Base-by-base conservation (phyloP, 2,113 vertebrate genomes). In the Mastomys coucha region DNA sequence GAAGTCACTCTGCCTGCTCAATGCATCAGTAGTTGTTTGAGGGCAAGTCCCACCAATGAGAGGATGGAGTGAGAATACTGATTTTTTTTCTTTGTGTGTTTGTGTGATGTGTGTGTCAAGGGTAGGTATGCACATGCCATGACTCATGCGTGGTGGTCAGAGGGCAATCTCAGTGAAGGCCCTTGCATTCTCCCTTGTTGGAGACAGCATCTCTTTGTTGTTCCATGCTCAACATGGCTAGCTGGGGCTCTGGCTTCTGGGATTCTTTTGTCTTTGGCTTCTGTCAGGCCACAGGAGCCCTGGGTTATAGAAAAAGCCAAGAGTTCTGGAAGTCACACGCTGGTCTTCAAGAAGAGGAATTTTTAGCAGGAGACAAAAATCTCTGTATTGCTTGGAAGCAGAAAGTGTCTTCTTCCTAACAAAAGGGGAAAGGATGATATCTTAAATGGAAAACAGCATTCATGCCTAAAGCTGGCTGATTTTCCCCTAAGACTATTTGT, bases 351-450 rank as follows among this genome's bases (percentile, higher is more conserved):
- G 31, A 87, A 51, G 63, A 51, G 1, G 31, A 67, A 69, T 69
- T 69, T 87, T 69, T 87, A 93, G 80, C 73, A 86, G 39, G 49
- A 91, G 85, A 82, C 14, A 60, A 96, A 63, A 89, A 63, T 56
- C 90, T 91, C 91, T 53, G 9, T 13, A 4, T 90, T 73, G 53
- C 60, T 78, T 75, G 33, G 77, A 51, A 91, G 20, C 56, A 69
- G 42, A 80, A 95, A 87, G 42, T 65, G 7, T 65, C 94, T 97
- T 51, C 26, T 84, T 67, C 85, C 67, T 80, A 84, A 85, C 91
- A 91, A 95, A 89, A 88, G 24, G n/a, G 22, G 5, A 9, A 88
- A n/a, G 51, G 4, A 3, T 39, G 60, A 65, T 87, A 45, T 82
- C 85, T 89, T 70, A 60, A 96, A 81, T 75, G 65, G 86, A 92